Percentiles rank a stretch among this genome's conserved stretches.
These are phyloP conservation scores for Larimichthys polyactis DNA, from an alignment of 2,113 vertebrate species.

Conservation along the genomic window DNA sequence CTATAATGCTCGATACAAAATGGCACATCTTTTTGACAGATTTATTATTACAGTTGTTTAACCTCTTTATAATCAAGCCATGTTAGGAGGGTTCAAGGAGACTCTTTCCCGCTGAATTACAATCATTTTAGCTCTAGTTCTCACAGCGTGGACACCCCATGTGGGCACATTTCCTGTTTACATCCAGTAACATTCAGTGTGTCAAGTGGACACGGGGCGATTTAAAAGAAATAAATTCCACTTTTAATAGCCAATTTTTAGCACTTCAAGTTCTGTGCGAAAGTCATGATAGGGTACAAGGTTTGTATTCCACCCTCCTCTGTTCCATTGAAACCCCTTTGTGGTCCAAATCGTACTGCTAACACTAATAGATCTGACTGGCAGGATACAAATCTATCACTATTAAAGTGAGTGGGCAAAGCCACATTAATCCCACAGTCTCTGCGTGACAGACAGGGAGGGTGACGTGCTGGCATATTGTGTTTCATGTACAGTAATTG, in stretches of 20 bases:
- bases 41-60: conserved; percentile 81
- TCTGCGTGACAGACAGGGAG: conserved; percentile 47
- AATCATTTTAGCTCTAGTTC: conserved; percentile 62
- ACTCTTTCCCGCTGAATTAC: conserved; percentile 62
- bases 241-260: conserved; percentile 4
- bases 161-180: conserved; percentile 64
- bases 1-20: conserved; percentile 59
- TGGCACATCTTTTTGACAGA: conserved; percentile 77
- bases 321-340: conserved; percentile 28
- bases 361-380: conserved; percentile 43
- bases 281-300: conserved; percentile 36
- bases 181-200: conserved; percentile 36
- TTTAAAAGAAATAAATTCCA: conserved; percentile 42
- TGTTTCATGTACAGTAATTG: conserved; percentile 66
- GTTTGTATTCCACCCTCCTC: conserved; percentile 21
- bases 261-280: conserved; percentile 25
- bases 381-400: conserved; percentile 58
- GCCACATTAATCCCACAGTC: conserved; percentile 53
- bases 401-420: conserved; percentile 62
- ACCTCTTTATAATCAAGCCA: conserved; percentile 78
- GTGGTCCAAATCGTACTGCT: conserved; percentile 42
- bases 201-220: conserved; percentile 29
- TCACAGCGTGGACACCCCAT: conserved; percentile 42
- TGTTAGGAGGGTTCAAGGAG: conserved; percentile 72
- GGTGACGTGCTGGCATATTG: conserved; percentile 52